Conservation (phyloP, 2,797 vertebrate genomes). For the Numenius phaeopus region DNA sequence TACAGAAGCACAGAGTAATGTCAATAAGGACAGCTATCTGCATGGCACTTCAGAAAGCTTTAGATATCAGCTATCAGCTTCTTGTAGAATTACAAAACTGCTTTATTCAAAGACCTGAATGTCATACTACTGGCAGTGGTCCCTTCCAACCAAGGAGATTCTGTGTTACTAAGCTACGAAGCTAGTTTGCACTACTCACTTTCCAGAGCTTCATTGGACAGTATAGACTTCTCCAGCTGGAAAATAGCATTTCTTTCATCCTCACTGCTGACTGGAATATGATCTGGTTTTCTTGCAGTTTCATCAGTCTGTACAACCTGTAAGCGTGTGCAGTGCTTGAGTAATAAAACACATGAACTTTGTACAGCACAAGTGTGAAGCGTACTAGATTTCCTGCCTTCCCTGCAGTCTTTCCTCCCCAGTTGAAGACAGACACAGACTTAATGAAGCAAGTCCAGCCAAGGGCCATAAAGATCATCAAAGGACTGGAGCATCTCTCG, state of each 20-base stretch:
- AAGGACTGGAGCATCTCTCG: background rate
- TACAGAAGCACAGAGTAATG: background rate
- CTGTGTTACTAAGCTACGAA: background rate
- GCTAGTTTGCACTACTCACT: constrained; percentile 78
- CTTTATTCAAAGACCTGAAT: background rate
- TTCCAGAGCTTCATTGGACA: constrained; percentile 82
- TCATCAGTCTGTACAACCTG: constrained; percentile 97
- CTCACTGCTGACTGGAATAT: constrained; percentile 90
- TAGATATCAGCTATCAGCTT: background rate
- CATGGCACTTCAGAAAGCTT: background rate
- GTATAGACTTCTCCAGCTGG: constrained; percentile 88
- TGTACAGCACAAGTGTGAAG: background rate
- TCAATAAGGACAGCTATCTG: background rate
- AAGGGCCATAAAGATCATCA: background rate
- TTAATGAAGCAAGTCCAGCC: background rate
- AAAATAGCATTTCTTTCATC: constrained; percentile 92
- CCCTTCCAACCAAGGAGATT: too few relatives aligned
- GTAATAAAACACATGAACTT: background rate
- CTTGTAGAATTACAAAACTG: background rate
- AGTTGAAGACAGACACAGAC: background rate
- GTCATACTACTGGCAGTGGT: background rate
- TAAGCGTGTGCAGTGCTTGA: background rate
- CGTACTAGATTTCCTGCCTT: background rate
- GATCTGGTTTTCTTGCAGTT: constrained; percentile 91
- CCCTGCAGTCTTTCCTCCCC: background rate